Conservation (phyloP, 92 coral and sea anemone species). For the Siderastrea siderea region DNA sequence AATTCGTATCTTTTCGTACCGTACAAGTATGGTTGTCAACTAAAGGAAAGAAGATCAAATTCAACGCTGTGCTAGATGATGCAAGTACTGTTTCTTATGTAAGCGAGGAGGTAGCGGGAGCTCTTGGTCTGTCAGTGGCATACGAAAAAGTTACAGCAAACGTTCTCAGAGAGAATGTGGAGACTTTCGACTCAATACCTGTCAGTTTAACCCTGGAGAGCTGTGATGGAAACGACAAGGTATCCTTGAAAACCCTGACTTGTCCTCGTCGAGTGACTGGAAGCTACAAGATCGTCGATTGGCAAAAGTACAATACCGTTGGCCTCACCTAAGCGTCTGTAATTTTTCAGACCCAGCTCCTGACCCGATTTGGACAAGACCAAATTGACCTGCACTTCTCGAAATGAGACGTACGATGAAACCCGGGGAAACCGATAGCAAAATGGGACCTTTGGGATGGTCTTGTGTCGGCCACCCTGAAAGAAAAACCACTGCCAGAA, state of each 20-base stretch:
- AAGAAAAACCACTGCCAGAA: background rate
- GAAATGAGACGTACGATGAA: slow-evolving; percentile 52
- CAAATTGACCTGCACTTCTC: slow-evolving; percentile 70
- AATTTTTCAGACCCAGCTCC: slow-evolving; percentile 72
- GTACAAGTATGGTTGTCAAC: slow-evolving; percentile 62
- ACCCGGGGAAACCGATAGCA: slow-evolving; percentile 52
- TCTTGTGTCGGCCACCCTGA: slow-evolving; percentile 62
- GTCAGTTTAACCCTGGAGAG: slow-evolving; percentile 53
- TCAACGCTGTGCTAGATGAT: slow-evolving; percentile 56
- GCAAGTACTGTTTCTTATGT: slow-evolving; percentile 58
- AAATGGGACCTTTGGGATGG: slow-evolving; percentile 77
- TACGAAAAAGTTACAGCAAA: slow-evolving; percentile 60
- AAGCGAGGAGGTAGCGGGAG: slow-evolving; percentile 61
- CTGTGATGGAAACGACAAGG: slow-evolving; percentile 55
- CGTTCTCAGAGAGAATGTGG: slow-evolving; percentile 53
- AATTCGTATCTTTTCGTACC: slow-evolving; percentile 31
- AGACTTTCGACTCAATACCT: slow-evolving; percentile 66
- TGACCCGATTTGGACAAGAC: slow-evolving; percentile 53
- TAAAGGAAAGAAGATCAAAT: slow-evolving; percentile 50
- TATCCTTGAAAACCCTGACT: slow-evolving; percentile 48
- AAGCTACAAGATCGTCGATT: slow-evolving; percentile 59
- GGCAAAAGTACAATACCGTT: slow-evolving; percentile 54
- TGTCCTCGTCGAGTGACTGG: slow-evolving; percentile 74
- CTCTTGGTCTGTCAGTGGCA: slow-evolving; percentile 24
- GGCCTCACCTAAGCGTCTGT: slow-evolving; percentile 67